Base-by-base conservation (phyloP, 2,888 invertebrate genomes). In the Tachina grossa region DNA sequence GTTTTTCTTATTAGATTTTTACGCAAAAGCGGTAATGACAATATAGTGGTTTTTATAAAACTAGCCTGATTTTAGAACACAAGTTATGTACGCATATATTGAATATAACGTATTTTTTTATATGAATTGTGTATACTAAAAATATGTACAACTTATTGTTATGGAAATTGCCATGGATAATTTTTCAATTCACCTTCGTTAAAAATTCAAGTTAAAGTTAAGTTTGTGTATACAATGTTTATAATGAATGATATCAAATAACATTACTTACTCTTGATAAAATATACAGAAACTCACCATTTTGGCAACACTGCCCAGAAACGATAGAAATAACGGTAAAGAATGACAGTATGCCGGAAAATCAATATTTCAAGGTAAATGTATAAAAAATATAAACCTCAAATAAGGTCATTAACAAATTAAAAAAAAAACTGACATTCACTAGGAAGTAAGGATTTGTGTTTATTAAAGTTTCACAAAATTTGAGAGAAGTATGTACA, bases 371-470 rank as follows among this genome's bases (percentile, higher is more conserved):
- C 4, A n/a, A 41, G 63, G 1, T 43, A 22, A 19, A 9, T 39
- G 43, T 57, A 47, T 31, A 31, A 31, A 31, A 0, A 31, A 31
- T 31, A 6, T 1, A 31, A 39, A 31, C 51, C 59, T 43, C 31
- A 71, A 63, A 63, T 71, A 41, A 79, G 71, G 71, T 79, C 79
- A 71, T 16, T 31, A 63, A 69, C 53, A 71, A 71, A 69, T 51
- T 19, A 22, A n/a, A 47, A 22, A n/a, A 47, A 19, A 43, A 8
- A 43, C 0, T 71, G 45, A 47, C 79, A 79, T 71, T 79, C 71
- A 63, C 5, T 39, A 14, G 10, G 43, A 14, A 31, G 43, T 63
- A 79, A 79, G 78, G 78, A 55, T 41, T 39, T 53, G 11, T 59
- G 9, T n/a, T 53, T 5, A 9, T 63, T 61, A 61, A 4, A 49